These are phyloP conservation scores for Trichogramma evanescens DNA, from an alignment of 2,888 invertebrate genomes.

Conservation along the genomic window DNA sequence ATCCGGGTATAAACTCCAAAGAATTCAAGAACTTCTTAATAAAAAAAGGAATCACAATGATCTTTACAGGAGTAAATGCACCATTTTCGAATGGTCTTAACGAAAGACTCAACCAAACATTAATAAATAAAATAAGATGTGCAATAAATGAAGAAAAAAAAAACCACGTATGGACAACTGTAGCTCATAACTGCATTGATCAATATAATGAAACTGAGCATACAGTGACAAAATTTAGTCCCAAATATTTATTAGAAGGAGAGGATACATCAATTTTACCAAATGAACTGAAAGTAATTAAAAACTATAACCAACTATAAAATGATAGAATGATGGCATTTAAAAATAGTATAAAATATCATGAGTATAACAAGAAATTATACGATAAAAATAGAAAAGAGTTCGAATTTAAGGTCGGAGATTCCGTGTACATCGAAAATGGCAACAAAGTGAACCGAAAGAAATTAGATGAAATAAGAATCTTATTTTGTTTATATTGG, in stretches of 20 bases:
- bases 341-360: constrained; percentile 25
- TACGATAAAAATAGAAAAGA: constrained; percentile 26
- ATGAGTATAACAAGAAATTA: constrained; percentile 26
- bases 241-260: constrained; percentile 26
- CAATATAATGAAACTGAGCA: constrained; percentile 28
- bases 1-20: constrained; percentile 19
- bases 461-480: constrained; percentile 27
- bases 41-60: not conserved
- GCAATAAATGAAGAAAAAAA: constrained; percentile 25
- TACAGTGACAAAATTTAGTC: constrained; percentile 24
- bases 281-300: constrained; percentile 18
- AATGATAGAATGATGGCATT: constrained; percentile 25
- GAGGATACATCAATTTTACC: constrained; percentile 14
- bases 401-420: constrained; percentile 27
- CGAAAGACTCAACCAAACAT: constrained; percentile 7
- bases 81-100: constrained; percentile 10
- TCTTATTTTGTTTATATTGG: not conserved
- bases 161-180: constrained; percentile 26
- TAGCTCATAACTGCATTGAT: constrained; percentile 26
- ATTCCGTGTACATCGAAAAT: constrained; percentile 28
- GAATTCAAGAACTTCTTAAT: constrained; percentile 16
- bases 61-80: constrained; percentile 9
- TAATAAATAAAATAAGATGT: constrained; percentile 31
- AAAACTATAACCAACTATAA: constrained; percentile 6
- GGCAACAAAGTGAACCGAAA: constrained; percentile 25